A percentile compares a stretch with the other conserved stretches of the same genome.
These are phyloP conservation scores for Mus spicilegus DNA, from an alignment of 2,113 vertebrate genomes.

Conservation along the genomic window DNA sequence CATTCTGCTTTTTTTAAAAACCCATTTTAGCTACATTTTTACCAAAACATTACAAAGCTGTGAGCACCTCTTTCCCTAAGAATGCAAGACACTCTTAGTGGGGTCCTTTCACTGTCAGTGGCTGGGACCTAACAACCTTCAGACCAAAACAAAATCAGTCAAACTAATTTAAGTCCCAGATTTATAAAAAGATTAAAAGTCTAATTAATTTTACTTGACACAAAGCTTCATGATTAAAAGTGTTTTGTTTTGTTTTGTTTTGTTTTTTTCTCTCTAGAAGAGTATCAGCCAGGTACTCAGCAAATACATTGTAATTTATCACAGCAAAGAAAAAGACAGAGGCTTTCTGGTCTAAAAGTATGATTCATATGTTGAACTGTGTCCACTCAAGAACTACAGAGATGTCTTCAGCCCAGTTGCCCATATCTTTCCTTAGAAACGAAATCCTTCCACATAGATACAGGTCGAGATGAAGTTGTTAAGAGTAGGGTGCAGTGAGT, in stretches of 20 bases:
- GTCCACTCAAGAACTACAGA: background rate
- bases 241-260: background rate
- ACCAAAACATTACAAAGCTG: background rate
- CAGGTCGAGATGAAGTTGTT: background rate
- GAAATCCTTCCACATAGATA: background rate
- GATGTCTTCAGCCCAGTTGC: accelerated
- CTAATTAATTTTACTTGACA: background rate
- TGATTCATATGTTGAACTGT: background rate
- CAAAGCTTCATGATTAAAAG: background rate
- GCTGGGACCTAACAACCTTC: background rate
- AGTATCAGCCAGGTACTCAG: background rate
- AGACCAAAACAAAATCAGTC: background rate
- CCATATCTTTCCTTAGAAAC: background rate
- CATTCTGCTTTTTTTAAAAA: background rate
- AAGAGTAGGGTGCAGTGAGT: background rate
- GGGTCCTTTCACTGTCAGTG: background rate
- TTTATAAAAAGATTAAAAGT: background rate
- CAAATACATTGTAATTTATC: background rate
- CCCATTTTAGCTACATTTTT: background rate
- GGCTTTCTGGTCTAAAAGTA: background rate
- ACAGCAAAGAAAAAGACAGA: background rate
- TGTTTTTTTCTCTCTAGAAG: background rate
- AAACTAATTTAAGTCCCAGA: background rate
- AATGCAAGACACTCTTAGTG: background rate
- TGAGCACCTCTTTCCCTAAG: background rate